Percentiles rank a stretch among this genome's conserved stretches.
Conservation (phyloP, 2,113 vertebrate species). For the Mastomys coucha region DNA sequence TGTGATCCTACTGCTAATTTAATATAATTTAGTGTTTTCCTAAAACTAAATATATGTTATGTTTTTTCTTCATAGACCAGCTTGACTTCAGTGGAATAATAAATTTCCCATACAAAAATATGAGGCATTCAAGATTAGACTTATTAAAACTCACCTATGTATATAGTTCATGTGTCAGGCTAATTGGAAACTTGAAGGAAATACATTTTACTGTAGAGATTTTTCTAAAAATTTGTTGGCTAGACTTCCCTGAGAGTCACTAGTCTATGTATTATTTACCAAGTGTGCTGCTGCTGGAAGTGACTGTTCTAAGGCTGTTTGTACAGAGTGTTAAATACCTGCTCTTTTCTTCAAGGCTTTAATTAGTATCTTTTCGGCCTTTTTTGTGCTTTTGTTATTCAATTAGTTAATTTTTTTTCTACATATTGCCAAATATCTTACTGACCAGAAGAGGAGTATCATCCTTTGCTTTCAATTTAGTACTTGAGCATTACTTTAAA, state of each 20-base stretch:
- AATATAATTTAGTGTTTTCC: slow-evolving; percentile 31
- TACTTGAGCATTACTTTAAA: slow-evolving; percentile 75
- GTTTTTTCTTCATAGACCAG: slow-evolving; percentile 43
- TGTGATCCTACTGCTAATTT: slow-evolving; percentile 39
- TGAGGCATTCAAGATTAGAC: slow-evolving; percentile 4
- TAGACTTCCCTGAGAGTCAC: slow-evolving; percentile 58
- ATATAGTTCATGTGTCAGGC: slow-evolving; percentile 1
- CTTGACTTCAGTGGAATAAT: slow-evolving; percentile 33
- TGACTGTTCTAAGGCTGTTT: slow-evolving; percentile 80
- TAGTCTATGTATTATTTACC: slow-evolving; percentile 39
- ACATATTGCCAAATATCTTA: slow-evolving; percentile 81
- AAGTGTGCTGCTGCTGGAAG: slow-evolving; percentile 62
- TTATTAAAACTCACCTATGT: slow-evolving; percentile 33
- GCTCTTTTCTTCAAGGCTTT: slow-evolving; percentile 78
- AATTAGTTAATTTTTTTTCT: slow-evolving; percentile 75
- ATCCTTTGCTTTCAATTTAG: slow-evolving; percentile 82
- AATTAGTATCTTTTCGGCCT: slow-evolving; percentile 73
- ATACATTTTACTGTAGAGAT: slow-evolving; percentile 30
- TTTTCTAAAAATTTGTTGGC: slow-evolving; percentile 45
- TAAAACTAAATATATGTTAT: slow-evolving; percentile 37
- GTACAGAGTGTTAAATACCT: slow-evolving; percentile 79
- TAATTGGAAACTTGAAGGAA: slow-evolving; percentile 69
- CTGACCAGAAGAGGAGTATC: slow-evolving; percentile 85
- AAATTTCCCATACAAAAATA: slow-evolving; percentile 52
- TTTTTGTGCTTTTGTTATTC: slow-evolving; percentile 75